Conservation (phyloP, 2,797 vertebrate species). For the Labeo calbasu region DNA sequence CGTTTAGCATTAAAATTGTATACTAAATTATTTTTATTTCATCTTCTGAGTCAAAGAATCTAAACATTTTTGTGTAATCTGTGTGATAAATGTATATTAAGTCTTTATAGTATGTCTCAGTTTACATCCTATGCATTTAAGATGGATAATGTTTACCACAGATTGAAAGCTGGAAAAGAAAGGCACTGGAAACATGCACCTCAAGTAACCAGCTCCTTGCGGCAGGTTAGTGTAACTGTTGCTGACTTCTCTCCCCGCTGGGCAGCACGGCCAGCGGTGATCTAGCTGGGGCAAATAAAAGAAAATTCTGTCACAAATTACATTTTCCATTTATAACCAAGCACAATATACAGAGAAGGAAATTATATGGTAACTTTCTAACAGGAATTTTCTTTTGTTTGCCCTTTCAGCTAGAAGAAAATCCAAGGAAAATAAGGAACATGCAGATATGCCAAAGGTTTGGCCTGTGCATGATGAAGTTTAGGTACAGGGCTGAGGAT, state of each 20-base stretch:
- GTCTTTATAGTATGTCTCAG: background rate
- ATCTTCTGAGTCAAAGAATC: background rate
- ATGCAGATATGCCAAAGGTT: slow-evolving; percentile 70
- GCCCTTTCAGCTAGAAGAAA: slow-evolving; percentile 83
- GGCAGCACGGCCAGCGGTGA: slow-evolving; percentile 3
- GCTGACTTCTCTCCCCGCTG: background rate
- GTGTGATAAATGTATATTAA: background rate
- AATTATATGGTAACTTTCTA: slow-evolving; percentile 51
- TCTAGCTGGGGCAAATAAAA: slow-evolving; percentile 74
- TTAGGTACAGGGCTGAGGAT: slow-evolving; percentile 72
- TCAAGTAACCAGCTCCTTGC: slow-evolving; percentile 84
- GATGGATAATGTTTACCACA: slow-evolving; percentile 59
- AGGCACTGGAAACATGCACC: slow-evolving; percentile 83
- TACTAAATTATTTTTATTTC: background rate
- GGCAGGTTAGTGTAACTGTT: slow-evolving; percentile 77
- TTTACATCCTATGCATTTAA: background rate
- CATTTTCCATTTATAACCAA: slow-evolving; percentile 14
- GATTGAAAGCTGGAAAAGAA: slow-evolving; percentile 85
- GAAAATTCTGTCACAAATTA: slow-evolving; percentile 62
- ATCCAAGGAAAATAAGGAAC: slow-evolving; percentile 78
- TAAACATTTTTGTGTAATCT: background rate
- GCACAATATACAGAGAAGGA: background rate
- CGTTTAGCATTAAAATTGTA: background rate
- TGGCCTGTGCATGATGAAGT: slow-evolving; percentile 78
- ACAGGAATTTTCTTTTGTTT: slow-evolving; percentile 84